phyloP scores from a whole-genome alignment of 2,797 vertebrate species.

The Sebastes minor region DNA sequence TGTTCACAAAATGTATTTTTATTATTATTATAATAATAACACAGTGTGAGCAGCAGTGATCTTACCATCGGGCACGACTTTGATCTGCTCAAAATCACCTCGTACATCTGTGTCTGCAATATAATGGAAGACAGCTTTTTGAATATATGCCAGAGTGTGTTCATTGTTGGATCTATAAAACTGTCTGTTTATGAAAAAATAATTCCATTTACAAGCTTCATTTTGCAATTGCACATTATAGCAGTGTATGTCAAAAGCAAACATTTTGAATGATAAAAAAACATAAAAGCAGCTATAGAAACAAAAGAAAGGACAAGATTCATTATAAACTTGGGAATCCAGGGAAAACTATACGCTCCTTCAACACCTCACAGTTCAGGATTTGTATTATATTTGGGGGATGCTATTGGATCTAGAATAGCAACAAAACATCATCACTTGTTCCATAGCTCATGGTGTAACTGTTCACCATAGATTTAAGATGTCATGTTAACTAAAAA shows the following conservation, averaged over 20 bases:
- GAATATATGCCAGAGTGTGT: background rate
- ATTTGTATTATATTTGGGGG: background rate
- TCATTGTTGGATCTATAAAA: too few relatives aligned
- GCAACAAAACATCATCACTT: background rate
- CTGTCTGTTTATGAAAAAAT: background rate
- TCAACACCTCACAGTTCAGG: background rate
- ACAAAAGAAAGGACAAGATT: background rate
- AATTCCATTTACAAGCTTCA: background rate
- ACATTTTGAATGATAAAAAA: too few relatives aligned
- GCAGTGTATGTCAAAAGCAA: background rate
- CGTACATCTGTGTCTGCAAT: constrained; percentile 86
- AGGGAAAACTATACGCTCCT: background rate
- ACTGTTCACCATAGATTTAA: too few relatives aligned
- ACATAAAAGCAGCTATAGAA: background rate
- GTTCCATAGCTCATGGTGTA: background rate
- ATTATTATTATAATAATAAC: too few relatives aligned
- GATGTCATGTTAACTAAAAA: background rate
- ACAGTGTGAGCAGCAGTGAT: background rate
- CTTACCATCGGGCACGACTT: constrained; percentile 87
- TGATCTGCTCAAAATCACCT: constrained; percentile 85
- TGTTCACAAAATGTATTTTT: background rate
- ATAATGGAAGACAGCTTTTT: background rate
- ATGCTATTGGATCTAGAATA: background rate
- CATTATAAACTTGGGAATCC: background rate
- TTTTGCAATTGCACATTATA: background rate